Evolutionary conservation across 2,113 vertebrate genomes (phyloP).

Genomic region (Corythaixoides concolor): DNA sequence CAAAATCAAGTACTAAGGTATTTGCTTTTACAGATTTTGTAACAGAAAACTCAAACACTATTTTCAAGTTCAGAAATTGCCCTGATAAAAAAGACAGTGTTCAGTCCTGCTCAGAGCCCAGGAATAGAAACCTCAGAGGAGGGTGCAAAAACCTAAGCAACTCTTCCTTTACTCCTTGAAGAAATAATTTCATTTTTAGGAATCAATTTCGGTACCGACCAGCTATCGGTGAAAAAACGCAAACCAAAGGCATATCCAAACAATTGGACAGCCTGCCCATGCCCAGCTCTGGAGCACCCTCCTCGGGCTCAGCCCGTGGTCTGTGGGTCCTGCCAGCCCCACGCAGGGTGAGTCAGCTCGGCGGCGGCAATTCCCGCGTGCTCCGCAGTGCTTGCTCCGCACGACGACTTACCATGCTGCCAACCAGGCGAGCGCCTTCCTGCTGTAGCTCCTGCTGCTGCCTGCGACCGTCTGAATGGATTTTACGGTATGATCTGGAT

Average conservation of each 20-base stretch:
- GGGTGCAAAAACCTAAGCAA: background rate
- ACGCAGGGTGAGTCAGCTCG: rapidly evolving
- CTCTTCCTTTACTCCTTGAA: background rate
- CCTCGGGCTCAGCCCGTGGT: background rate
- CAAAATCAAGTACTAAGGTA: background rate
- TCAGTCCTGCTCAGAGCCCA: background rate
- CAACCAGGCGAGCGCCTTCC: rapidly evolving
- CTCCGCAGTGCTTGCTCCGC: background rate
- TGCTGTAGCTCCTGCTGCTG: background rate
- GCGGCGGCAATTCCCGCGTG: background rate
- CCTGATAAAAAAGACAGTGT: background rate
- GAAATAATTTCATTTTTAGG: background rate
- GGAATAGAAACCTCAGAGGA: background rate
- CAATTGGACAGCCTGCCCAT: rapidly evolving
- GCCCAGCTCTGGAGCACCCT: background rate
- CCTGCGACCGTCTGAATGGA: background rate
- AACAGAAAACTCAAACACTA: background rate
- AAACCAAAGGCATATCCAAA: background rate
- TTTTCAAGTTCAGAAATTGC: background rate
- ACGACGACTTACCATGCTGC: background rate
- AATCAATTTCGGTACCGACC: background rate
- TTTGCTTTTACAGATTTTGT: background rate
- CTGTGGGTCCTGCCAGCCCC: background rate
- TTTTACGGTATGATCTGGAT: background rate
- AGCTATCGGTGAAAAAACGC: background rate